Base-by-base conservation (phyloP, 2,797 vertebrate genomes). In the Sciurus carolinensis region DNA sequence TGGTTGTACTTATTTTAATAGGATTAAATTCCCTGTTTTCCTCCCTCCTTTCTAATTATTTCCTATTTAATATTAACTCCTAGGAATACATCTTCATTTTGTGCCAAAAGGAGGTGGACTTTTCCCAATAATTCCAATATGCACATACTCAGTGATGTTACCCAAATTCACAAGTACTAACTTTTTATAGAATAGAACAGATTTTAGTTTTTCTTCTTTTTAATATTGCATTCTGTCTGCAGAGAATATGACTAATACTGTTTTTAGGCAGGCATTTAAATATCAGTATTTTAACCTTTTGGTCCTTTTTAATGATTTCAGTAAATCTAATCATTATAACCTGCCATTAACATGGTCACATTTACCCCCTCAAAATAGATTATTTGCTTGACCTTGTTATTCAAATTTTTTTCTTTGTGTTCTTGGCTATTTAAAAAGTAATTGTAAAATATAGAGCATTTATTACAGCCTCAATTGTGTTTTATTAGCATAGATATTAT, bases 391-490 rank as follows among this genome's bases (percentile, higher is more conserved):
- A 80, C 12, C 4, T 97, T 95, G 62, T 77, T 96, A 71, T 90
- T 96, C 30, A 95, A 64, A 87, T 91, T 87, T 54, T 93, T 96
- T 94, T 97, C 10, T 90, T 72, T 89, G 44, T 77, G 10, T 83
- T 28, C 64, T 81, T 95, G 24, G 12, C 30, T 39, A 71, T 94
- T 97, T 82, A 82, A 59, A 92, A 96, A 95, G 50, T 93, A 66
- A 85, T 84, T 62, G 24, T 62, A 86, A 93, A 89, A 97, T 80
- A 47, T 17, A 82, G 73, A 77, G 7, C 67, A 80, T 87, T 87
- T 75, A n/a, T 67, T 93, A 44, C 15, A 87, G 9, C 79, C n/a
- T 93, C 62, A 39, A 52, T 92, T 95, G 14, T 96, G 10, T 94
- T 93, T 91, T 92, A 69, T 88, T 77, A 62, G 26, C 47, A 89